Conservation (phyloP, 2,888 invertebrate species). For the Ophonus ardosiacus region DNA sequence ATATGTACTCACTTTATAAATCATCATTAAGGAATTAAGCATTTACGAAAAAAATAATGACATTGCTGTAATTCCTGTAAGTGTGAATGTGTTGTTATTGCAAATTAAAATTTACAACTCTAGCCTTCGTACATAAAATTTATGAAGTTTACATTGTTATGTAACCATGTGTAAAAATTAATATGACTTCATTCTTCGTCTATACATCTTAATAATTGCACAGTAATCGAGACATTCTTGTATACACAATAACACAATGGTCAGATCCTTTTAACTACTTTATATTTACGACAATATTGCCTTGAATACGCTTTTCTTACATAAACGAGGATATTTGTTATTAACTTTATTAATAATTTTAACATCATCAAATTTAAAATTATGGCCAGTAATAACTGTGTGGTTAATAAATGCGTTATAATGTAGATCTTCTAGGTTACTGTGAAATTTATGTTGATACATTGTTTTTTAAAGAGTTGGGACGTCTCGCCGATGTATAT, state of each 20-base stretch:
- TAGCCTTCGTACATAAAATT: constrained; percentile 31
- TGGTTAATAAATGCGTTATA: no score
- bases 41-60: not conserved
- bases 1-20: no score
- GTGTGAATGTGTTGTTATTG: not conserved
- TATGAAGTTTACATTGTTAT: constrained; percentile 22
- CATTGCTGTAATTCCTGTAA: constrained; percentile 11
- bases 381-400: no score
- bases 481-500: no score
- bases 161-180: constrained; percentile 16
- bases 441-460: no score
- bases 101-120: constrained; percentile 34
- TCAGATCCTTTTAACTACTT: not conserved
- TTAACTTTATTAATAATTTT: no score
- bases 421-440: no score
- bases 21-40: no score
- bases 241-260: not conserved
- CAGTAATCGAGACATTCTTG: not conserved
- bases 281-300: not conserved
- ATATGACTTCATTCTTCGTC: constrained; percentile 7
- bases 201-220: not conserved
- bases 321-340: no score
- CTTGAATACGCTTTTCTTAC: not conserved
- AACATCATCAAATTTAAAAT: no score
- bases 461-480: no score